Conservation (phyloP, 2,888 invertebrate genomes). For the Troides aeacus region DNA sequence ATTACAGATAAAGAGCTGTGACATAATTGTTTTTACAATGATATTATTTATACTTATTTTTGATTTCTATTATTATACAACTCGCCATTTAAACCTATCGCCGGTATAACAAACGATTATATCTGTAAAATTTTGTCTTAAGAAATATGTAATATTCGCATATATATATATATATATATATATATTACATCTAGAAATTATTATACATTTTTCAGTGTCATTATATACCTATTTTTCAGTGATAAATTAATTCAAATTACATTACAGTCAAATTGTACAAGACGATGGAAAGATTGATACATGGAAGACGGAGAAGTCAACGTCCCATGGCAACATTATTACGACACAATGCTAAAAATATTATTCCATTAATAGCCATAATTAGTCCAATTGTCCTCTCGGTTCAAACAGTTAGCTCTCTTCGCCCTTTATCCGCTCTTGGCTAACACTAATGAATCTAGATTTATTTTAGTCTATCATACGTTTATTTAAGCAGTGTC, state of each 20-base stretch:
- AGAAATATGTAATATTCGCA: no score
- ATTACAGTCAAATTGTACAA: neutral
- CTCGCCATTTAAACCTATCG: no score
- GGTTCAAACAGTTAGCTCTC: conserved; percentile 12
- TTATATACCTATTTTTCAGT: no score
- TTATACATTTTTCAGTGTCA: no score
- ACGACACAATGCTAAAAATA: conserved; percentile 27
- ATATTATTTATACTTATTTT: no score
- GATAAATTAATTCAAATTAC: no score
- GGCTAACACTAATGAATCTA: conserved; percentile 1
- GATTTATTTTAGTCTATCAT: conserved; percentile 3
- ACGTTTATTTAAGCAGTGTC: neutral
- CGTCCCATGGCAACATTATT: conserved; percentile 10
- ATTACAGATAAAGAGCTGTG: neutral
- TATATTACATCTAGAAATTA: no score
- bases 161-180: no score
- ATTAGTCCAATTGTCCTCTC: conserved; percentile 26
- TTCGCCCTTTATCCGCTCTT: conserved; percentile 1
- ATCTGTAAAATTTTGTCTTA: no score
- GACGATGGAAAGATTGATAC: neutral
- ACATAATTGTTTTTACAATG: no score
- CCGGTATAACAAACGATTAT: no score
- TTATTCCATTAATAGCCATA: conserved; percentile 15
- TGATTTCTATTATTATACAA: no score
- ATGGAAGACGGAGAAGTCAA: conserved; percentile 10